Evolutionary conservation across 2,797 vertebrate species (phyloP), one percentile per base, ranked within the genome.

Genomic region (Alosa sapidissima): DNA sequence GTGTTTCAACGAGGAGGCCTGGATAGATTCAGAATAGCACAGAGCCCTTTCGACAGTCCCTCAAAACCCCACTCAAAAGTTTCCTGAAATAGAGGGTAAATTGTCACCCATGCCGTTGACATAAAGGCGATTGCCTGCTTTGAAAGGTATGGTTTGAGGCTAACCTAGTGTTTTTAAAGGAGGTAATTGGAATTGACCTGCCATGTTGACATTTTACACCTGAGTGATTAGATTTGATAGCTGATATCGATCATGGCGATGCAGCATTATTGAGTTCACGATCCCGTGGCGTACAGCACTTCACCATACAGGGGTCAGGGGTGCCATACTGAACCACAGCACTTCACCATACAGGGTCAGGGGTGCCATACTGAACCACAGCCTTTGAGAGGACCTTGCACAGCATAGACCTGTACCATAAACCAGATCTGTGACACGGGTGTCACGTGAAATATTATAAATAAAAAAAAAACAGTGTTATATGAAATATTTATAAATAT

Each of bases 171-270:
- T 47, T 78, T 21, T 78, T 41, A 78, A 47, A n/a, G 6, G 72
- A 78, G 72, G 41, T 78, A 75, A 45, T 47, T 47, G 72, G 36
- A 78, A 78, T 47, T 78, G 72, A 78, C 72, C 72, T 78, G 72
- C 36, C 41, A 9, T 78, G 36, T 78, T 78, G 72, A 78, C 72
- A 78, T 47, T 78, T 47, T 14, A 36, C 72, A 78, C 41, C 72
- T 47, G 72, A 47, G 72, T 47, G 72, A 78, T 78, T 78, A 47
- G 41, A 47, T 78, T 47, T 78, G 72, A 78, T 78, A 47, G 72
- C 72, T 47, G 72, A 78, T 78, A 78, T 78, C 41, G 72, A 78
- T 78, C 72, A 45, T 6, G 5, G 36, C 41, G 8, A 21, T 21
- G 19, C 16, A 7, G 41, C 41, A 47, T 45, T 47, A 78, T 78